Conservation (phyloP, 64 coral and sea anemone genomes). For the Hydrozoanthus tunicans region DNA sequence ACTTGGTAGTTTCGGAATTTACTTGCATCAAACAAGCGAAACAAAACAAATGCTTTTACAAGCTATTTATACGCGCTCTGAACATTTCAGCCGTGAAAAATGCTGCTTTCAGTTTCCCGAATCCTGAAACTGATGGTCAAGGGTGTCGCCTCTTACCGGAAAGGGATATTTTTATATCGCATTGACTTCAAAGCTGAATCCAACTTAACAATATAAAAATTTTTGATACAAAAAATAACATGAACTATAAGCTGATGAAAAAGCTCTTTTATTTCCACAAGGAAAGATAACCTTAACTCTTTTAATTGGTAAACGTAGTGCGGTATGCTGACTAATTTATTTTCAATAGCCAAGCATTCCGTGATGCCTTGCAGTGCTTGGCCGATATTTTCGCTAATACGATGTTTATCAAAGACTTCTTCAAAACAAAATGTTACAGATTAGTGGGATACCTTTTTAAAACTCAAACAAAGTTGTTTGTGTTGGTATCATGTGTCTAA, state of each 20-base stretch:
- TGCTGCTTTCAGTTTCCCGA: neutral
- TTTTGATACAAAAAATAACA: neutral
- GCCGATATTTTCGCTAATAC: neutral
- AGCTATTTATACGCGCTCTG: neutral
- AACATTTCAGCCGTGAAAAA: neutral
- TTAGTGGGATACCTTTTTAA: neutral
- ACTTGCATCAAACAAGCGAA: neutral
- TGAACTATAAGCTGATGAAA: neutral
- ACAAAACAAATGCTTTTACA: neutral
- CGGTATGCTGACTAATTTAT: neutral
- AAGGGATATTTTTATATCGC: neutral
- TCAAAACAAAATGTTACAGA: neutral
- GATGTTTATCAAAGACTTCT: conserved; percentile 19
- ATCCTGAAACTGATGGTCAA: neutral
- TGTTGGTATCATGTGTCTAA: neutral
- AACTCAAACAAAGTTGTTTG: neutral
- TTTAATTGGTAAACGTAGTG: neutral
- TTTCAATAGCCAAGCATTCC: neutral
- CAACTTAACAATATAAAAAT: neutral
- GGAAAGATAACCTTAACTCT: neutral
- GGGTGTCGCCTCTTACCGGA: neutral
- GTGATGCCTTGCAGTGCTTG: neutral
- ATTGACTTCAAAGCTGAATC: neutral
- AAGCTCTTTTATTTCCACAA: neutral
- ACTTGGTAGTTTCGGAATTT: neutral